Percentiles rank a stretch among this genome's conserved stretches.
These are phyloP conservation scores for Lamellibrachia satsuma DNA, from an alignment of 2,888 invertebrate genomes.

Conservation along the genomic window DNA sequence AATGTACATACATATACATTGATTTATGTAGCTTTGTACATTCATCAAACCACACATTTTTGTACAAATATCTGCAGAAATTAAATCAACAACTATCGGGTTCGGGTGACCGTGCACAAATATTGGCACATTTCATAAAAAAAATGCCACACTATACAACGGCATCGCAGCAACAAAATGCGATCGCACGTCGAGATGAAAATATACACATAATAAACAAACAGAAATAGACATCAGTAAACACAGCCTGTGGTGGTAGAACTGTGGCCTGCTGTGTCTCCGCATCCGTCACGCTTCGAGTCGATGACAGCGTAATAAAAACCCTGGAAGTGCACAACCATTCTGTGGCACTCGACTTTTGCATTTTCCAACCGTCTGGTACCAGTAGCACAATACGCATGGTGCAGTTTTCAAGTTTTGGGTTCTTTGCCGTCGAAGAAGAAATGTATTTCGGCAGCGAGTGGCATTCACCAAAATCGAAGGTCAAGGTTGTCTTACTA, in stretches of 20 bases:
- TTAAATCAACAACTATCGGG: neutral
- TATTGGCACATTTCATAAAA: neutral
- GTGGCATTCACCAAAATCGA: neutral
- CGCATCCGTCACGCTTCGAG: neutral
- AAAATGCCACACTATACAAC: slow-evolving; percentile 17
- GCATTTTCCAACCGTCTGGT: neutral
- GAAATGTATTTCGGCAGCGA: neutral
- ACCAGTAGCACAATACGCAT: neutral
- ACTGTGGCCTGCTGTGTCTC: neutral
- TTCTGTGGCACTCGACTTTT: neutral
- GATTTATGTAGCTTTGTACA: neutral
- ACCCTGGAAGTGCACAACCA: neutral
- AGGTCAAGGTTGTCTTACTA: slow-evolving; percentile 4
- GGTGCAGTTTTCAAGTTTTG: neutral
- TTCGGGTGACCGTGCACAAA: neutral
- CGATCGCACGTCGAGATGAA: neutral
- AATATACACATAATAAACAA: neutral
- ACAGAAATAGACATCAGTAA: neutral
- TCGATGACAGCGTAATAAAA: neutral
- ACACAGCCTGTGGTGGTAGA: slow-evolving; percentile 1
- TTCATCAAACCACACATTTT: neutral
- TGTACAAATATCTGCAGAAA: neutral
- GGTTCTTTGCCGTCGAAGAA: neutral
- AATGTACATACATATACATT: neutral
- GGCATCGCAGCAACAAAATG: slow-evolving; percentile 1